phyloP scores from a whole-genome alignment of 2,797 vertebrate species.

The Silurus aristotelis region DNA sequence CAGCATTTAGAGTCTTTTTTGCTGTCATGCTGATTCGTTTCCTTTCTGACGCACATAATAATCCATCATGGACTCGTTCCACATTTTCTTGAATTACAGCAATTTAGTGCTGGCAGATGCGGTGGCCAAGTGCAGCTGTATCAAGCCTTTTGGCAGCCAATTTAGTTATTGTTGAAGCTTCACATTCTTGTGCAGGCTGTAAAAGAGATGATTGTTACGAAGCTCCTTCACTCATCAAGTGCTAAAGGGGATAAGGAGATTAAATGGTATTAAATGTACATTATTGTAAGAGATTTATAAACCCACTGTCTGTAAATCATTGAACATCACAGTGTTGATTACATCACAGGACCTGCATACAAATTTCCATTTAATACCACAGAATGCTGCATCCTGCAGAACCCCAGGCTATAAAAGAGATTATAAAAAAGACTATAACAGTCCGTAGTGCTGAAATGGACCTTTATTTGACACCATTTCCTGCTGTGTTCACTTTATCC shows the following conservation, averaged over 20 bases:
- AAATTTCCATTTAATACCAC: not conserved
- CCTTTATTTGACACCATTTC: not conserved
- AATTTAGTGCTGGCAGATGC: conserved; percentile 49
- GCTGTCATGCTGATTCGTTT: conserved; percentile 26
- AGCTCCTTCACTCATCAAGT: not conserved
- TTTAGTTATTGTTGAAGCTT: conserved; percentile 5
- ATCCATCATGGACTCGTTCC: conserved; percentile 42
- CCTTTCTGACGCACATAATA: conserved; percentile 23
- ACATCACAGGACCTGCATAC: not conserved
- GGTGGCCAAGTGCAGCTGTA: conserved; percentile 45
- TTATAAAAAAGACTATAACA: not conserved
- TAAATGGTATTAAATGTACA: not conserved
- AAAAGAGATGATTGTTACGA: no score
- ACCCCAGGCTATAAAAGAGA: no score
- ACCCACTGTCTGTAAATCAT: not conserved
- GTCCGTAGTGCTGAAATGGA: not conserved
- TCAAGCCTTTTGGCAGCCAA: not conserved
- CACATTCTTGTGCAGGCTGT: not conserved
- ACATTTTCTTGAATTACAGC: conserved; percentile 46
- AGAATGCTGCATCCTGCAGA: not conserved
- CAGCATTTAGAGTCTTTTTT: conserved; percentile 6
- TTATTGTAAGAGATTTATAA: not conserved
- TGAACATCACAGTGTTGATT: not conserved
- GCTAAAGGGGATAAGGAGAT: not conserved
- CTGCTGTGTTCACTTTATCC: not conserved